Percentiles rank a stretch among this genome's conserved stretches.
Evolutionary conservation across 2,113 vertebrate species (phyloP).

Genomic region (Malurus melanocephalus): DNA sequence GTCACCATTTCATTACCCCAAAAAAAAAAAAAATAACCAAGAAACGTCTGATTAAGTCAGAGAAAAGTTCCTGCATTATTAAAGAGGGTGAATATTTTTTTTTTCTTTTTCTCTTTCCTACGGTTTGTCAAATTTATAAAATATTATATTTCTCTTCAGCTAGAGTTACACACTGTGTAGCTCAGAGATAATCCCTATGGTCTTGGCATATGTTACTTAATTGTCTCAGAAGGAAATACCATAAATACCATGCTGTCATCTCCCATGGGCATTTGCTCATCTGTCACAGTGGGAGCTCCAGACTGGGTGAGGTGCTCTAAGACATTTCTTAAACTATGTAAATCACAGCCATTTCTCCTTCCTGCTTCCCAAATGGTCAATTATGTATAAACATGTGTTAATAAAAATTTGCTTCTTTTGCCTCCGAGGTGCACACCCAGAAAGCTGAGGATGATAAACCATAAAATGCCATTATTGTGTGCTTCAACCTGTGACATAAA

Average conservation of each 20-base stretch:
- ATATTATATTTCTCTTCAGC: slow-evolving; percentile 81
- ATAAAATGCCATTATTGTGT: slow-evolving; percentile 61
- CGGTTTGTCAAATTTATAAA: slow-evolving; percentile 81
- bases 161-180: slow-evolving; percentile 78
- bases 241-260: slow-evolving; percentile 85
- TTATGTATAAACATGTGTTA: slow-evolving; percentile 81
- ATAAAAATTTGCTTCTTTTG: slow-evolving; percentile 77
- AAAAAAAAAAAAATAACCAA: background rate
- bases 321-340: slow-evolving; percentile 80
- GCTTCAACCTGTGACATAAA: slow-evolving; percentile 72
- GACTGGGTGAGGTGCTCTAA: slow-evolving; percentile 83
- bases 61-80: slow-evolving; percentile 67
- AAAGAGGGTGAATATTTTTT: slow-evolving; percentile 65
- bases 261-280: slow-evolving; percentile 83
- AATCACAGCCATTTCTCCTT: slow-evolving; percentile 78
- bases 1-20: slow-evolving; percentile 1
- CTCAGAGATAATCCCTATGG: slow-evolving; percentile 84
- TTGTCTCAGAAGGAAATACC: slow-evolving; percentile 84
- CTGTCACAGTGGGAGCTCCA: slow-evolving; percentile 82
- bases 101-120: slow-evolving; percentile 34
- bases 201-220: slow-evolving; percentile 88
- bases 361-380: slow-evolving; percentile 77
- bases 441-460: slow-evolving; percentile 72
- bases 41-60: slow-evolving; percentile 58
- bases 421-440: slow-evolving; percentile 76